A percentile compares a stretch with the other conserved stretches of the same genome.
Conservation (phyloP, 2,888 invertebrate species). For the Erynnis tages region DNA sequence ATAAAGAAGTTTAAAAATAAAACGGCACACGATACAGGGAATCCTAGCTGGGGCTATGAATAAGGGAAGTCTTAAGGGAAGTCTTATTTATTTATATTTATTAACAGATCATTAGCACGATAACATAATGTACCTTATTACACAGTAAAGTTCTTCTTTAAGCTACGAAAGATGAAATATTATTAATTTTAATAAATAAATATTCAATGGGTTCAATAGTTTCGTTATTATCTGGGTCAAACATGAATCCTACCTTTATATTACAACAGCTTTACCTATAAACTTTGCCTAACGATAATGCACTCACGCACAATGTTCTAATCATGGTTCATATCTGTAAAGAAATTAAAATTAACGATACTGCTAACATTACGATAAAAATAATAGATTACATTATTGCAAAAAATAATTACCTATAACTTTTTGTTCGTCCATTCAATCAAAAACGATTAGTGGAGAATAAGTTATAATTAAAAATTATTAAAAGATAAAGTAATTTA, state of each 20-base stretch:
- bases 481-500: no score
- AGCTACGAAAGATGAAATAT: constrained; percentile 11
- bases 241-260: constrained; percentile 27
- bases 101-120: no score
- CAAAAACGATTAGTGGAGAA: no score
- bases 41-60: no score
- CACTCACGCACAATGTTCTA: constrained; percentile 23
- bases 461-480: no score
- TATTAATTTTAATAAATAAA: constrained; percentile 22
- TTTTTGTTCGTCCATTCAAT: no score
- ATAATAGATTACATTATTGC: not conserved
- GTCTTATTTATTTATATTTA: no score
- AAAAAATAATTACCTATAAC: not conserved
- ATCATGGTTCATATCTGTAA: constrained; percentile 1
- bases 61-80: no score
- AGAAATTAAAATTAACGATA: constrained; percentile 24
- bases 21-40: no score
- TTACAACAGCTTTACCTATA: constrained; percentile 22
- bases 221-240: constrained; percentile 25
- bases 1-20: no score
- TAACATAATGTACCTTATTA: no score
- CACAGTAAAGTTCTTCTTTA: no score
- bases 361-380: constrained; percentile 6
- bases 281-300: constrained; percentile 26
- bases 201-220: constrained; percentile 22